Conservation (phyloP, 1,140 invertebrate genomes). For the Uloborus diversus region DNA sequence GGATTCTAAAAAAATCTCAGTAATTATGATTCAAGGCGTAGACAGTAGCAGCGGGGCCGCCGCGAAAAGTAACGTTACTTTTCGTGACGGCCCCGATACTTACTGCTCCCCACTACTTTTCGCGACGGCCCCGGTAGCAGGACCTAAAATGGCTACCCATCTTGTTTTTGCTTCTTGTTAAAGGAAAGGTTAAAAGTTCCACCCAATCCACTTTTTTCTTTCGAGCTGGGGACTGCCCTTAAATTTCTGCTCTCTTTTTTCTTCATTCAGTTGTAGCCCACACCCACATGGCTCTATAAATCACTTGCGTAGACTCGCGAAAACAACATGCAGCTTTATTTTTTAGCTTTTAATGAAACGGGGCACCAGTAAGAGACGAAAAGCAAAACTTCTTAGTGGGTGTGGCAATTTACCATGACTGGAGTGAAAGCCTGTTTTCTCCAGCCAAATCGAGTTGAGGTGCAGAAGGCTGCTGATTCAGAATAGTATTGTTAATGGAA, state of each 20-base stretch:
- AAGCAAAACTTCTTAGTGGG: slow-evolving; percentile 16
- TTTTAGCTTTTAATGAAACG: not conserved
- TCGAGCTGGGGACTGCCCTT: not conserved
- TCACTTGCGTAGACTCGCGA: slow-evolving; percentile 17
- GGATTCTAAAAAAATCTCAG: not conserved
- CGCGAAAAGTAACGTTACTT: too few relatives aligned
- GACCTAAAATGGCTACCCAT: slow-evolving; percentile 22
- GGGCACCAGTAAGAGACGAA: not conserved
- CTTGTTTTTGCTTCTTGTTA: not conserved
- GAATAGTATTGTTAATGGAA: not conserved
- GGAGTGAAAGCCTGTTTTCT: not conserved
- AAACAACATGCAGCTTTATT: not conserved
- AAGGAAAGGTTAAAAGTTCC: not conserved
- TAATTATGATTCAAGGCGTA: slow-evolving; percentile 8
- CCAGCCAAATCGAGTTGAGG: slow-evolving; percentile 1
- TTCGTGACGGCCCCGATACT: too few relatives aligned
- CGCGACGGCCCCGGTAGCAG: too few relatives aligned
- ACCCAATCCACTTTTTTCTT: slow-evolving; percentile 21
- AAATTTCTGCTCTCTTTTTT: not conserved
- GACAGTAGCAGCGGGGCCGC: slow-evolving; percentile 39
- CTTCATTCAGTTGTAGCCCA: not conserved
- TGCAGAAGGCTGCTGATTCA: not conserved
- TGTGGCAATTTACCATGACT: slow-evolving; percentile 19
- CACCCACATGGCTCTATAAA: slow-evolving; percentile 46
- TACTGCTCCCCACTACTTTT: too few relatives aligned